phyloP scores from a whole-genome alignment of 2,113 vertebrate genomes.

The Martes martes region DNA sequence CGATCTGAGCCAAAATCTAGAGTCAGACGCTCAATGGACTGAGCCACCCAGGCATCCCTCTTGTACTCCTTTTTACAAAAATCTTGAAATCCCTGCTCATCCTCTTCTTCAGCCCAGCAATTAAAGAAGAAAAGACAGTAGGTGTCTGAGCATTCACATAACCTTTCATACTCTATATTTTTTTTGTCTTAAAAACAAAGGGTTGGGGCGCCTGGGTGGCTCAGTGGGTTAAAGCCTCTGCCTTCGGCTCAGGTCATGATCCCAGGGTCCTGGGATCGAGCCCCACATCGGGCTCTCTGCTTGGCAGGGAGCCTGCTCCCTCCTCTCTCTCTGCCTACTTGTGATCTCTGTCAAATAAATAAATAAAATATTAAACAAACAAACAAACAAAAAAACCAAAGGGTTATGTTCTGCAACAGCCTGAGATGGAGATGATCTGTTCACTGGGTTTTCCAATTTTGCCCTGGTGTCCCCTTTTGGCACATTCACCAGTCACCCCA shows the following conservation, averaged over 20 bases:
- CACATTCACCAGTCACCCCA: conserved; percentile 17
- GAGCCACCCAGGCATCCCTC: background rate
- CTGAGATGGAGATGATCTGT: background rate
- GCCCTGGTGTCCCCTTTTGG: conserved; percentile 26
- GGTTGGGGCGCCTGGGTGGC: background rate
- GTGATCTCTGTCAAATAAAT: too few species aligned
- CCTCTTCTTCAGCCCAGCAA: conserved; percentile 36
- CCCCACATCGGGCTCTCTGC: too few species aligned
- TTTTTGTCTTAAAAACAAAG: conserved; percentile 49
- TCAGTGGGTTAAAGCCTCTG: too few species aligned
- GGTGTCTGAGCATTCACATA: background rate
- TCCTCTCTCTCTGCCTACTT: too few species aligned
- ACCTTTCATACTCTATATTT: conserved; percentile 54
- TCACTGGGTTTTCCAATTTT: background rate
- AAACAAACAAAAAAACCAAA: background rate
- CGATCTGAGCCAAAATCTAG: background rate
- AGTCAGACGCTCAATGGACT: background rate
- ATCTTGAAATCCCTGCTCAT: conserved; percentile 33
- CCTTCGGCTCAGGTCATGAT: too few species aligned
- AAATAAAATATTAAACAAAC: too few species aligned
- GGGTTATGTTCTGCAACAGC: conserved; percentile 30
- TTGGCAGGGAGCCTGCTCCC: too few species aligned
- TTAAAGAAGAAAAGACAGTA: conserved; percentile 54
- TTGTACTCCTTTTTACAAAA: conserved; percentile 5
- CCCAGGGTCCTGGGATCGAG: too few species aligned